These are phyloP conservation scores for Saxicola maurus DNA, from an alignment of 2,797 vertebrate genomes.

Conservation along the genomic window DNA sequence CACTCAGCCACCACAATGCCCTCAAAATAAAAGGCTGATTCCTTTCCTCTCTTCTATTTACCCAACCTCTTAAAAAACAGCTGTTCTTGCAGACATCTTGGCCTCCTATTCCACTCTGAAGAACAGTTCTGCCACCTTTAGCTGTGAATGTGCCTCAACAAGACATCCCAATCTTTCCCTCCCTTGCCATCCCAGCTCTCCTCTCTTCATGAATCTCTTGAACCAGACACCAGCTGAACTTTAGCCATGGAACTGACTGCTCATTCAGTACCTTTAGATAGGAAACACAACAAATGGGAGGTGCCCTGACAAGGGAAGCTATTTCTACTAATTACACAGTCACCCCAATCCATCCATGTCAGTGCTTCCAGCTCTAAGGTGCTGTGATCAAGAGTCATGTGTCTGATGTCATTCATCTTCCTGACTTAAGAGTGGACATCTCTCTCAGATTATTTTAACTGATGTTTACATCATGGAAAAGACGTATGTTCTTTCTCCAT, in stretches of 20 bases:
- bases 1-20: neutral
- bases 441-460: neutral
- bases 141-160: accelerated
- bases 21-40: neutral
- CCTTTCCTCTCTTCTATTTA: neutral
- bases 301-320: neutral
- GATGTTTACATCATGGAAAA: neutral
- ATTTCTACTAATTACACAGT: neutral
- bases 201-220: neutral
- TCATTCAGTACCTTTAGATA: neutral
- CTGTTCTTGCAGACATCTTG: neutral
- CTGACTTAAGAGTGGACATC: neutral
- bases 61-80: neutral
- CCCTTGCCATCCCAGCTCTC: neutral
- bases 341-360: neutral
- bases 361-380: neutral
- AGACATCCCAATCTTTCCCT: neutral
- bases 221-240: neutral
- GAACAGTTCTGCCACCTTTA: neutral
- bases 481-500: neutral
- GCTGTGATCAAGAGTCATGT: neutral
- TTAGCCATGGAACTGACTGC: neutral
- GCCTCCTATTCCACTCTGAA: neutral
- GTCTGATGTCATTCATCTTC: neutral
- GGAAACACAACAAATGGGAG: neutral